Conservation (phyloP, 2,888 invertebrate species). For the Sarcophaga carnaria region DNA sequence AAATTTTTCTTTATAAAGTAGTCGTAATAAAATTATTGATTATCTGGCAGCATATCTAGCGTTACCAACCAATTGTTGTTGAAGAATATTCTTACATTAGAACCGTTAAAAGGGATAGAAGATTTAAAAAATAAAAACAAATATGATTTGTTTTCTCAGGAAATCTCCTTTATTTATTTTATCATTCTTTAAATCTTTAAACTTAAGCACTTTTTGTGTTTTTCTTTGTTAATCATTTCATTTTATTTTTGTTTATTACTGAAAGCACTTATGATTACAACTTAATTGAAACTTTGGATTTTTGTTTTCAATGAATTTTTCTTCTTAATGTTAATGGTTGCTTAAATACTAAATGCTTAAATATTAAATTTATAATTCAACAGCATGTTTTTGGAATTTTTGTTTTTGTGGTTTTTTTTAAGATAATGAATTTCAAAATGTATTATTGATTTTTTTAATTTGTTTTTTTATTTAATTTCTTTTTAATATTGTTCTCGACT, state of each 20-base stretch:
- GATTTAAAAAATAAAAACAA: background rate
- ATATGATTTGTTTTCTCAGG: constrained; percentile 34
- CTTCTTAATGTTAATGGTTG: constrained; percentile 7
- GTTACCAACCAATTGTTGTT: too few relatives aligned
- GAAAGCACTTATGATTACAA: constrained; percentile 69
- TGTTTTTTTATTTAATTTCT: constrained; percentile 50
- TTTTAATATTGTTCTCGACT: constrained; percentile 59
- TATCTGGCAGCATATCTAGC: too few relatives aligned
- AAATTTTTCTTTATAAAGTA: too few relatives aligned
- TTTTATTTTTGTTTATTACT: constrained; percentile 23
- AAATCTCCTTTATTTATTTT: constrained; percentile 56
- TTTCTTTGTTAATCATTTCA: constrained; percentile 31
- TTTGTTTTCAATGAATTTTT: constrained; percentile 2
- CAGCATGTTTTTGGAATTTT: constrained; percentile 38
- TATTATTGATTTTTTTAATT: constrained; percentile 44
- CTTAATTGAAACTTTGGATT: constrained; percentile 65
- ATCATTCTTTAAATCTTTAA: constrained; percentile 39
- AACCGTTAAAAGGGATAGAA: background rate
- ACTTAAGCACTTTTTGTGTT: constrained; percentile 62
- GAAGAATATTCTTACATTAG: background rate
- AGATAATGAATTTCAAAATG: constrained; percentile 36
- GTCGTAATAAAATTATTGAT: too few relatives aligned
- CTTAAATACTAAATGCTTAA: constrained; percentile 41
- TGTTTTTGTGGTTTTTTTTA: background rate
- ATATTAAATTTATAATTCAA: constrained; percentile 53